phyloP scores from a whole-genome alignment of 2,888 invertebrate species.

The Rotaria socialis region DNA sequence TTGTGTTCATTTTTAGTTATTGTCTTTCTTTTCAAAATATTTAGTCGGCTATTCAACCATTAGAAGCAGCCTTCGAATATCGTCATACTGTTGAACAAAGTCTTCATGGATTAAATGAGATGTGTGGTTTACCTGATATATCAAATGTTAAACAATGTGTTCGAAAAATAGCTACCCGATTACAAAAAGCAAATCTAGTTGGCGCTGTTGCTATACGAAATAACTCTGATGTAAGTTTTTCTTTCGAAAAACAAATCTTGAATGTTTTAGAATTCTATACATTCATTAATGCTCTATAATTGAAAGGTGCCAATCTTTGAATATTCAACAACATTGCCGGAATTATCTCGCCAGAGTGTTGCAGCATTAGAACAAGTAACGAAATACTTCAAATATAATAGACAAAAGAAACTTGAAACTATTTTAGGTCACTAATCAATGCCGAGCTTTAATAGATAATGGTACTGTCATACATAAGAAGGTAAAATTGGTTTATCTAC shows the following conservation, averaged over 20 bases:
- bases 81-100: conserved; percentile 22
- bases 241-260: background rate
- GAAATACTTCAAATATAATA: no score
- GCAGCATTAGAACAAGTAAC: conserved; percentile 1
- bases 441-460: background rate
- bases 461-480: background rate
- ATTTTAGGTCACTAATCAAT: background rate
- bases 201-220: conserved; percentile 4
- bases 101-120: conserved; percentile 10
- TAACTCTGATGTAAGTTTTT: background rate
- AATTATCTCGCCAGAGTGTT: conserved; percentile 19
- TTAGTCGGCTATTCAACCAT: conserved; percentile 7
- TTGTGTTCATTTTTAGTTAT: no score
- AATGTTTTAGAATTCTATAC: no score
- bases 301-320: background rate
- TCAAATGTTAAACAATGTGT: conserved; percentile 31
- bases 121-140: conserved; percentile 7
- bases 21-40: no score
- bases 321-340: conserved; percentile 1
- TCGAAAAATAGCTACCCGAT: conserved; percentile 33
- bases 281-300: no score
- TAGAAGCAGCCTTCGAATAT: conserved; percentile 31
- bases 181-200: conserved; percentile 25
- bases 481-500: background rate
- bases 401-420: background rate